Evolutionary conservation across 2,888 invertebrate genomes (phyloP), one percentile per base, ranked within the genome.

Genomic region (Pristionchus mayeri): DNA sequence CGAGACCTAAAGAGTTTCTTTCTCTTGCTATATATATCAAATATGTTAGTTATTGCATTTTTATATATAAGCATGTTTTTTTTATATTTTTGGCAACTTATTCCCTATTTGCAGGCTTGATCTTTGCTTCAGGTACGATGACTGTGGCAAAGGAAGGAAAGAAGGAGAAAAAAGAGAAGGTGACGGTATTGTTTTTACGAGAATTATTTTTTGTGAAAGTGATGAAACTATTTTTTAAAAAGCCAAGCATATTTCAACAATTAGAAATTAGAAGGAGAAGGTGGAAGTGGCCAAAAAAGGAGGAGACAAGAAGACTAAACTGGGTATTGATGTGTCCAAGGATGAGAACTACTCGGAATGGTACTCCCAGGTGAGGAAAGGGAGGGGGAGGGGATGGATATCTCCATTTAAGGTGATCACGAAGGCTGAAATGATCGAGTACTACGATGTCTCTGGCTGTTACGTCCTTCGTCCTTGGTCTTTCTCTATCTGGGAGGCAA

Each of bases 361-460:
- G 99, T 99, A 98, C 93, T 96, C 97, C 0, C 98, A 91, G 90
- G 90, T 90, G 44, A 24, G 44, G 16, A 7, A 37, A 21, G 40
- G n/a, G 76, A 21, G 6, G 76, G 34, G 60, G 18, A 44, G 18
- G 4, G 27, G 63, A 34, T 27, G 57, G 37, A 24, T 34, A 6
- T 18, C 18, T 44, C 9, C 2, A 21, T 48, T 84, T 71, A 76
- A 95, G 94, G 95, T 96, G 11, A 95, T 96, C 86, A 96, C 96
- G 0, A 97, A 97, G 93, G 95, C 97, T 71, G 98, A 99, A 94
- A 95, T 99, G 95, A 98, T 99, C 84, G 98, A 99, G 93, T 99
- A 99, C 94, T 99, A 99, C 93, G 98, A 99, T 93, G 97, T 99
- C 6, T 98, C 98, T 82, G 99, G 99, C 0, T 99, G 99, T 94